Conservation (phyloP, 2,888 invertebrate species). For the Ctenicera cuprea region DNA sequence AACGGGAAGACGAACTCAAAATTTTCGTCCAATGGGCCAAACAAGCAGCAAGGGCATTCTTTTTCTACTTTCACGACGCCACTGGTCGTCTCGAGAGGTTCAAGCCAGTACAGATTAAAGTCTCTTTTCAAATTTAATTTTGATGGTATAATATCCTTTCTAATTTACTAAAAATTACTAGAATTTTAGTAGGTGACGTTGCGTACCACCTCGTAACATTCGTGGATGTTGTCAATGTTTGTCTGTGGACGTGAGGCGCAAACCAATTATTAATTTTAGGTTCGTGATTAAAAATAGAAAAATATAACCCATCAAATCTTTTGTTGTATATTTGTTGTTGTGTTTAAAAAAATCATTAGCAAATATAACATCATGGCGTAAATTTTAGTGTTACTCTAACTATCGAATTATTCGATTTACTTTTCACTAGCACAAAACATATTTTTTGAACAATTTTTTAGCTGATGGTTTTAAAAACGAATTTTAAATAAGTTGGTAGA, state of each 20-base stretch:
- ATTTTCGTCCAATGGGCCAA: slow-evolving; percentile 65
- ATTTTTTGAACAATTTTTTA: no score
- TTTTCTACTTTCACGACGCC: slow-evolving; percentile 19
- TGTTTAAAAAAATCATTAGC: no score
- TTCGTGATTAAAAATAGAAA: background rate
- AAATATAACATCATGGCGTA: no score
- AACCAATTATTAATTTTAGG: background rate
- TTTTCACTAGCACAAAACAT: no score
- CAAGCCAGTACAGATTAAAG: slow-evolving; percentile 8
- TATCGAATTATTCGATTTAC: no score
- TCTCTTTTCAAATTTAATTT: slow-evolving; percentile 24
- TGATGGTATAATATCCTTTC: slow-evolving; percentile 5
- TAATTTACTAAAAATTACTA: slow-evolving; percentile 14
- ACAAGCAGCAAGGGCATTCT: slow-evolving; percentile 67
- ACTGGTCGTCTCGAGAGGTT: slow-evolving; percentile 16
- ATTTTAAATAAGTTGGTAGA: no score
- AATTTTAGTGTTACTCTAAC: no score
- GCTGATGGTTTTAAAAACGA: no score
- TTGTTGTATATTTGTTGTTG: no score
- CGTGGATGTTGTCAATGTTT: background rate
- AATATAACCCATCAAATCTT: background rate
- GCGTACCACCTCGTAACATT: background rate
- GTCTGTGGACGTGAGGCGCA: background rate
- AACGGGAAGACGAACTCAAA: slow-evolving; percentile 55
- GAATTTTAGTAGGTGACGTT: background rate